Conservation (phyloP, 2,797 vertebrate species). For the Carcharodon carcharias region DNA sequence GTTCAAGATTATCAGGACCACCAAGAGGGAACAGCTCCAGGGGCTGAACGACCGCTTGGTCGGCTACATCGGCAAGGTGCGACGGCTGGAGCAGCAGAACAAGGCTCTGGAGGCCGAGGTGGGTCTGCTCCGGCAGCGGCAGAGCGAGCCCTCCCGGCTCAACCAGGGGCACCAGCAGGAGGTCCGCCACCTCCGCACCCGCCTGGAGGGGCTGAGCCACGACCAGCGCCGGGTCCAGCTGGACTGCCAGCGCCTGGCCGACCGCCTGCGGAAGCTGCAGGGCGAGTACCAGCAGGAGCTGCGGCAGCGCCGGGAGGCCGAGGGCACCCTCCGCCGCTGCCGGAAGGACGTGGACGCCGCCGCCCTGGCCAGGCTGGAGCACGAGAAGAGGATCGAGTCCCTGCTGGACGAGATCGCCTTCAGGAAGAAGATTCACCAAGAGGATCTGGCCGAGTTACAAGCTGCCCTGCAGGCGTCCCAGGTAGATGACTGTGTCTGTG, state of each 20-base stretch:
- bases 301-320: constrained; percentile 71
- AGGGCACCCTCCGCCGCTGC: constrained; percentile 71
- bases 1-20: constrained; percentile 77
- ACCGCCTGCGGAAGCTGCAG: constrained; percentile 70
- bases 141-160: constrained; percentile 74
- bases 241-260: constrained; percentile 72
- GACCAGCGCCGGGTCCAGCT: constrained; percentile 75
- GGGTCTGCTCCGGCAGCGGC: constrained; percentile 66
- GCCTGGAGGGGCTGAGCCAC: constrained; percentile 74
- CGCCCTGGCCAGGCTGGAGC: constrained; percentile 76
- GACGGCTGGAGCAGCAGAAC: constrained; percentile 85
- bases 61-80: constrained; percentile 87
- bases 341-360: constrained; percentile 83
- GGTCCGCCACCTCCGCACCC: constrained; percentile 79
- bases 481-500: not conserved
- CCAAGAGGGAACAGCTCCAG: constrained; percentile 89
- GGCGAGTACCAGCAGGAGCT: constrained; percentile 80
- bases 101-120: constrained; percentile 80
- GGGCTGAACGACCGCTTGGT: constrained; percentile 92
- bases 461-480: constrained; percentile 66
- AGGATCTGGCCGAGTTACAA: constrained; percentile 78
- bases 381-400: constrained; percentile 84
- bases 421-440: constrained; percentile 78
- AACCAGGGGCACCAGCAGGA: constrained; percentile 82
- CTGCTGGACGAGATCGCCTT: constrained; percentile 84